Conservation (phyloP, 2,888 invertebrate genomes). For the Acanthosepion lycidas region DNA sequence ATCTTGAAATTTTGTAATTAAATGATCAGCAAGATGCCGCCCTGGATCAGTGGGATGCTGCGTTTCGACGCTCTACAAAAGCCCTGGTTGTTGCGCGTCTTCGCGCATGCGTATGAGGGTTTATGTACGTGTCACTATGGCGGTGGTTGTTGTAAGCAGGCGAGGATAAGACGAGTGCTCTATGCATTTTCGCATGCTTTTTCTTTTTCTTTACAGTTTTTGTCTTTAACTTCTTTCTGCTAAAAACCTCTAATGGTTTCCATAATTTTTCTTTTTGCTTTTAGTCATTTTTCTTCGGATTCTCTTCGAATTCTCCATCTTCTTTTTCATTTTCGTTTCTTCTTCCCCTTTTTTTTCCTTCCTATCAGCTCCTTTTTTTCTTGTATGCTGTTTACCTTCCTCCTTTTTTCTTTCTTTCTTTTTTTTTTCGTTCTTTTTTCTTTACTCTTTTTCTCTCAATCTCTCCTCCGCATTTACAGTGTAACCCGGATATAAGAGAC, state of each 20-base stretch:
- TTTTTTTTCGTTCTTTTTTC: neutral
- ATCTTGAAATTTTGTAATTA: slow-evolving; percentile 22
- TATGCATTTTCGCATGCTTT: neutral
- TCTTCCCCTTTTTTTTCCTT: neutral
- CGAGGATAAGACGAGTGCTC: neutral
- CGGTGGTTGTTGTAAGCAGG: neutral
- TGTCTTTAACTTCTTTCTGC: too few species aligned
- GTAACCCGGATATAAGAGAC: too few species aligned
- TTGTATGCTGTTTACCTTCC: too few species aligned
- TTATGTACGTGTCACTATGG: neutral
- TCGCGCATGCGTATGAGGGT: neutral
- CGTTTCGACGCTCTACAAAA: neutral
- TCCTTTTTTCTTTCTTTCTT: too few species aligned
- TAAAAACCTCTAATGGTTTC: too few species aligned
- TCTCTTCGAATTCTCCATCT: too few species aligned
- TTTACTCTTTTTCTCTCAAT: neutral
- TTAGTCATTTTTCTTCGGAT: too few species aligned
- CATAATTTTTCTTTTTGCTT: too few species aligned
- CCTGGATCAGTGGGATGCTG: neutral
- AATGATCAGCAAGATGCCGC: neutral
- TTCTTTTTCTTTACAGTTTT: neutral
- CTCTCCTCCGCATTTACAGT: too few species aligned
- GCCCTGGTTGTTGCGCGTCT: neutral
- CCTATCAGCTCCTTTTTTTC: neutral
- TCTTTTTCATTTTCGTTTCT: neutral